Conservation (phyloP, 2,888 invertebrate genomes). For the Orthonevra nobilis region DNA sequence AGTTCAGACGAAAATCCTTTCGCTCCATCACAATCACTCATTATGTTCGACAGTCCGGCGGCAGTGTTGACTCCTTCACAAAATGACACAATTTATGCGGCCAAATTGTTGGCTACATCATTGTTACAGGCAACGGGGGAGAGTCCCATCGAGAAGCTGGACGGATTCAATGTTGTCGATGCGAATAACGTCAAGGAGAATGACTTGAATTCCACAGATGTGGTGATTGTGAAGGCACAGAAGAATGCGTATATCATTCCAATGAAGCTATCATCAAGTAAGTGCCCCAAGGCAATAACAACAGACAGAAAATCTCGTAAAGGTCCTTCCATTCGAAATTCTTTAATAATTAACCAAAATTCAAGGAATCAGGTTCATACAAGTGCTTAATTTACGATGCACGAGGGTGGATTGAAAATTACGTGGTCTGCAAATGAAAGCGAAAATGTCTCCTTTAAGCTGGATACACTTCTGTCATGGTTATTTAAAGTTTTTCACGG, state of each 20-base stretch:
- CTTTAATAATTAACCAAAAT: too few species aligned
- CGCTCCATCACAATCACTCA: constrained; percentile 21
- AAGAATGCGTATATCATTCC: constrained; percentile 73
- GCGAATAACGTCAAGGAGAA: constrained; percentile 21
- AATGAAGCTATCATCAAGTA: constrained; percentile 60
- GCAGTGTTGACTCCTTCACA: constrained; percentile 61
- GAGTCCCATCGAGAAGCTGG: constrained; percentile 30
- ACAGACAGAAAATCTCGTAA: too few species aligned
- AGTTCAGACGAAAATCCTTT: constrained; percentile 9
- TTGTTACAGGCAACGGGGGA: constrained; percentile 69
- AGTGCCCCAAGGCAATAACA: too few species aligned
- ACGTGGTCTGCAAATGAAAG: too few species aligned
- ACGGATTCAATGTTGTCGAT: constrained; percentile 40
- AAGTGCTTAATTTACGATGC: too few species aligned
- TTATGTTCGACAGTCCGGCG: constrained; percentile 69
- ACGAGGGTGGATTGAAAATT: too few species aligned
- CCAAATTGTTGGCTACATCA: constrained; percentile 70
- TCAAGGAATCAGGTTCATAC: too few species aligned
- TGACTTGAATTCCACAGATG: constrained; percentile 68
- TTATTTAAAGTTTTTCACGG: too few species aligned
- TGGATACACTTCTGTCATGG: too few species aligned
- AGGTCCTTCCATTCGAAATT: too few species aligned
- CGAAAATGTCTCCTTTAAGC: too few species aligned
- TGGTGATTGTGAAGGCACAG: constrained; percentile 72
- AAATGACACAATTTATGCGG: constrained; percentile 71